A percentile compares a stretch with the other conserved stretches of the same genome.
Conservation (phyloP, 2,888 invertebrate species). For the Mythimna albipuncta region DNA sequence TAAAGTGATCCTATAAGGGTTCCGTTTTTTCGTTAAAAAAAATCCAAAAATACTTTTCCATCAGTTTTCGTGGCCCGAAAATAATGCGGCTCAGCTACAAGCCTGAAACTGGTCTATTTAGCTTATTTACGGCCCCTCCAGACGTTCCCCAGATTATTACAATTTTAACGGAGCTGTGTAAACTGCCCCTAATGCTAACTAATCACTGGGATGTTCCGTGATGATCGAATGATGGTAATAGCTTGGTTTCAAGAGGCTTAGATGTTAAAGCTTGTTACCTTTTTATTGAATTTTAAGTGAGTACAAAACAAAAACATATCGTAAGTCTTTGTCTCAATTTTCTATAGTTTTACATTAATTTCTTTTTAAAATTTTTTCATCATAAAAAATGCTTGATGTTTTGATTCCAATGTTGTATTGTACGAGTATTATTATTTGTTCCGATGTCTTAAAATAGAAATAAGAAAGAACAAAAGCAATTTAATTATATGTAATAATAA, state of each 20-base stretch:
- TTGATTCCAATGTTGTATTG: too few relatives aligned
- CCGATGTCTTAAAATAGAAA: too few relatives aligned
- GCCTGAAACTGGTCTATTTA: constrained; percentile 75
- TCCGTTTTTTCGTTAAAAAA: too few relatives aligned
- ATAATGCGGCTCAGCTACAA: constrained; percentile 52
- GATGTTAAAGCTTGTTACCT: constrained; percentile 1
- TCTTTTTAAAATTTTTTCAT: too few relatives aligned
- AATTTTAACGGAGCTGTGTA: constrained; percentile 55
- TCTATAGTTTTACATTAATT: too few relatives aligned
- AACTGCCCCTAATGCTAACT: constrained; percentile 51
- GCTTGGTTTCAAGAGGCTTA: not conserved
- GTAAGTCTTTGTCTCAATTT: too few relatives aligned
- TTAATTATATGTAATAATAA: too few relatives aligned
- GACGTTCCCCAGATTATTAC: constrained; percentile 71
- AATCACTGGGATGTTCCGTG: constrained; percentile 46
- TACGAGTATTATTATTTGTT: too few relatives aligned
- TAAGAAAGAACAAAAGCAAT: too few relatives aligned
- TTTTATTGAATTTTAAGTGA: not conserved
- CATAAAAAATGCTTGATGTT: too few relatives aligned
- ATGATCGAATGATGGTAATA: constrained; percentile 41
- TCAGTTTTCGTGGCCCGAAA: constrained; percentile 51
- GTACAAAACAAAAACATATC: too few relatives aligned
- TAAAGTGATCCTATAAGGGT: too few relatives aligned
- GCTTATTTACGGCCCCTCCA: constrained; percentile 78
- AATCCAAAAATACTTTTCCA: not conserved